Evolutionary conservation across 2,888 invertebrate species (phyloP).

Genomic region (Aquatica leii): DNA sequence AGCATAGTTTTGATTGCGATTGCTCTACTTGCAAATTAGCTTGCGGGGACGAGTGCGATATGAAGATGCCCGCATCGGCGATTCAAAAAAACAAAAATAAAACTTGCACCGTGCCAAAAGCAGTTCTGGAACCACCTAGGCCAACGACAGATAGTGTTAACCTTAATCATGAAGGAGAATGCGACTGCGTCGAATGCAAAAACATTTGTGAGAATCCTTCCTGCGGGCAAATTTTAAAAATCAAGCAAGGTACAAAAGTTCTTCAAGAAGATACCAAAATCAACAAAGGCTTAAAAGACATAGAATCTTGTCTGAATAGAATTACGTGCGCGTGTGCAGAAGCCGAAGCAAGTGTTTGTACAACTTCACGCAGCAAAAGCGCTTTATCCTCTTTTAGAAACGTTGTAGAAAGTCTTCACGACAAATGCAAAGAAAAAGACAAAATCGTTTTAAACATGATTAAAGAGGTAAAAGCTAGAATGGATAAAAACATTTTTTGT

Average conservation of each 20-base stretch:
- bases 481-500: constrained; percentile 39
- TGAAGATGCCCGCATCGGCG: too few species aligned
- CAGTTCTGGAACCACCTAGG: too few species aligned
- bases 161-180: not conserved
- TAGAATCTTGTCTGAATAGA: constrained; percentile 29
- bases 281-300: constrained; percentile 20
- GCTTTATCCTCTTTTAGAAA: constrained; percentile 16
- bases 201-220: not conserved
- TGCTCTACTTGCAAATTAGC: too few species aligned
- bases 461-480: constrained; percentile 49
- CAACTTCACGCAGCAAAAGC: constrained; percentile 7
- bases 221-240: not conserved
- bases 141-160: not conserved
- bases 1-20: too few species aligned
- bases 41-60: too few species aligned
- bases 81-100: too few species aligned
- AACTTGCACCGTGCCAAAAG: too few species aligned
- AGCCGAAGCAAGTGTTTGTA: constrained; percentile 30
- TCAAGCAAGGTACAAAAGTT: not conserved
- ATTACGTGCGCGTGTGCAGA: constrained; percentile 42
- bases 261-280: not conserved
- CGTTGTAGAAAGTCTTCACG: constrained; percentile 49
- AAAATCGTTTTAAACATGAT: constrained; percentile 54
- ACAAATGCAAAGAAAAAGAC: constrained; percentile 55
- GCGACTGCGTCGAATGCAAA: not conserved